phyloP scores from a whole-genome alignment of 2,797 vertebrate species.

The Scarus forsteni region DNA sequence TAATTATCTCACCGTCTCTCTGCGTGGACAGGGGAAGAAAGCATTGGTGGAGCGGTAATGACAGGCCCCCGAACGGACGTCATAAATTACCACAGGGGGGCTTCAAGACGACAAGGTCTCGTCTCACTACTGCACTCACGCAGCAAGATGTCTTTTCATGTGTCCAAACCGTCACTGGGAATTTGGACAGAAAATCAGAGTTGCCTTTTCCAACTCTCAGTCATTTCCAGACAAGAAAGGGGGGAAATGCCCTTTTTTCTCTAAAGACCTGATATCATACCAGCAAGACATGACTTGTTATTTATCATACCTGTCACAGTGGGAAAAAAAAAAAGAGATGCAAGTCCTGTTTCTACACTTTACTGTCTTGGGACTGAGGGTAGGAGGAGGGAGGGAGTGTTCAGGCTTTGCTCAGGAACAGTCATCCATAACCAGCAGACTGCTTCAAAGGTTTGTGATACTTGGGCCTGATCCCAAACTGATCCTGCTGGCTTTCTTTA shows the following conservation, averaged over 20 bases:
- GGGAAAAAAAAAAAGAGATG: slow-evolving; percentile 24
- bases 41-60: slow-evolving; percentile 72
- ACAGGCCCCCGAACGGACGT: slow-evolving; percentile 75
- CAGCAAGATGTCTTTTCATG: slow-evolving; percentile 72
- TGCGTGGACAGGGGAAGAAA: slow-evolving; percentile 66
- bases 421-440: slow-evolving; percentile 34
- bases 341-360: slow-evolving; percentile 49
- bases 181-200: slow-evolving; percentile 71
- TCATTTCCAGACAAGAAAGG: slow-evolving; percentile 64
- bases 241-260: slow-evolving; percentile 61
- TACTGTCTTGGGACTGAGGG: slow-evolving; percentile 38
- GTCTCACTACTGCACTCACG: slow-evolving; percentile 65
- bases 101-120: slow-evolving; percentile 68
- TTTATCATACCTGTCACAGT: slow-evolving; percentile 70
- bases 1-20: slow-evolving; percentile 80
- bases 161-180: slow-evolving; percentile 69
- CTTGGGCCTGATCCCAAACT: slow-evolving; percentile 16
- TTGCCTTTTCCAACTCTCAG: slow-evolving; percentile 56
- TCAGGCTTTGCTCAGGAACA: slow-evolving; percentile 35
- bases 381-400: slow-evolving; percentile 1
- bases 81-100: slow-evolving; percentile 79
- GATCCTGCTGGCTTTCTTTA: neutral
- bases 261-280: slow-evolving; percentile 62
- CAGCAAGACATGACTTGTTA: slow-evolving; percentile 68
- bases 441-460: slow-evolving; percentile 26